Conservation (phyloP, 2,113 vertebrate species). For the Entosphenus tridentatus region DNA sequence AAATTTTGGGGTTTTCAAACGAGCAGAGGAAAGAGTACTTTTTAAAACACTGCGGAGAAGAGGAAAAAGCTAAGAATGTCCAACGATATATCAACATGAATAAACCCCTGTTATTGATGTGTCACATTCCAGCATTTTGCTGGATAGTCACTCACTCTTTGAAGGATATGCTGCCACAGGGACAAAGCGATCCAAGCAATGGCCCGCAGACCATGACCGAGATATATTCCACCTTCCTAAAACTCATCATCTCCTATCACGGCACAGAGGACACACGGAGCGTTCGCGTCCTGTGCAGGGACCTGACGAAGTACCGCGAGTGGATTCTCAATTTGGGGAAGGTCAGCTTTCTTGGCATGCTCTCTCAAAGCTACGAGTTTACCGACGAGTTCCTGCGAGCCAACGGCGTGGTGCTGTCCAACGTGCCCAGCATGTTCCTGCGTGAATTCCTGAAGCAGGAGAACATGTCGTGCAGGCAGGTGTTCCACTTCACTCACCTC, state of each 20-base stretch:
- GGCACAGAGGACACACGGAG: no score
- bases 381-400: slow-evolving; percentile 12
- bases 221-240: slow-evolving; percentile 18
- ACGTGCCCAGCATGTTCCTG: slow-evolving; percentile 5
- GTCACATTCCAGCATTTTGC: slow-evolving; percentile 24
- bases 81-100: slow-evolving; percentile 20
- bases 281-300: background rate
- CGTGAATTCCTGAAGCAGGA: slow-evolving; percentile 14
- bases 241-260: slow-evolving; percentile 13
- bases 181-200: slow-evolving; percentile 10
- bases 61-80: slow-evolving; percentile 11
- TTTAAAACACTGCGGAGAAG: slow-evolving; percentile 16
- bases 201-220: slow-evolving; percentile 25
- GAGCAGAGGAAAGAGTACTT: slow-evolving; percentile 22
- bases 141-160: slow-evolving; percentile 25
- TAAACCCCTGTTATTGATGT: slow-evolving; percentile 22
- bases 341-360: slow-evolving; percentile 13
- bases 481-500: slow-evolving; percentile 21
- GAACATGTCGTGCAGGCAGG: background rate
- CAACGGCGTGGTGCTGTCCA: slow-evolving; percentile 14
- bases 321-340: slow-evolving; percentile 16
- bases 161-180: slow-evolving; percentile 10
- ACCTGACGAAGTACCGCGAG: slow-evolving; percentile 9
- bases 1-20: slow-evolving; percentile 23
- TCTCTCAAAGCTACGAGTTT: slow-evolving; percentile 10